Evolutionary conservation across 2,113 vertebrate genomes (phyloP).

Genomic region (Rhegmatorhina hoffmannsi): DNA sequence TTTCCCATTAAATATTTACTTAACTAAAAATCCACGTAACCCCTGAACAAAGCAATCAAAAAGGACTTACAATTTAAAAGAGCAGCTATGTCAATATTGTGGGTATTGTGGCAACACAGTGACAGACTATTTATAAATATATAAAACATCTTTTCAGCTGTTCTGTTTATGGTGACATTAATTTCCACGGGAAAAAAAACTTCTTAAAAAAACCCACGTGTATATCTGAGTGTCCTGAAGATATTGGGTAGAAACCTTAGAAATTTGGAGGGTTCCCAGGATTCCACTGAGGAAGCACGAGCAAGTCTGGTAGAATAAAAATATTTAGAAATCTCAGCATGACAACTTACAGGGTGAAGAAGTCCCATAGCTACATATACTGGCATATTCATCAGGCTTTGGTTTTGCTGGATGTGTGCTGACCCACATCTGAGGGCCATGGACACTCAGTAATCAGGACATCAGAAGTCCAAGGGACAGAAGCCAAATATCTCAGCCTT

Average conservation of each 20-base stretch:
- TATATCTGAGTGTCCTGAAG: background rate
- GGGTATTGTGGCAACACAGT: background rate
- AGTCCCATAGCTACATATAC: background rate
- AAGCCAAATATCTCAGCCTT: background rate
- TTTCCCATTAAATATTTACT: background rate
- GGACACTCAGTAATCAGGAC: background rate
- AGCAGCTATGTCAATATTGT: background rate
- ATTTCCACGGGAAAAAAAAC: background rate
- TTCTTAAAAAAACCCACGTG: background rate
- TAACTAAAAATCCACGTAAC: background rate
- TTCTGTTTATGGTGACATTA: background rate
- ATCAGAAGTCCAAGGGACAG: background rate
- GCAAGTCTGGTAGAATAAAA: background rate
- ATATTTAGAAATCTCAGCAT: background rate
- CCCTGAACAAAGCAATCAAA: background rate
- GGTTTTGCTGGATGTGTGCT: background rate
- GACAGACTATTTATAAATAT: background rate
- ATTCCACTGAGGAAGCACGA: background rate
- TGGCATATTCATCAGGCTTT: background rate
- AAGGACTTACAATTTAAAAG: background rate
- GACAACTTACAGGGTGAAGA: accelerated
- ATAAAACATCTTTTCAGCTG: background rate
- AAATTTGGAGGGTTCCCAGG: background rate
- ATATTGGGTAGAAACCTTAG: background rate
- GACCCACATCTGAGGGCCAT: background rate